Percentiles rank a stretch among this genome's conserved stretches.
Evolutionary conservation across 2,113 vertebrate genomes (phyloP).

Genomic region (Prietella phreatophila): DNA sequence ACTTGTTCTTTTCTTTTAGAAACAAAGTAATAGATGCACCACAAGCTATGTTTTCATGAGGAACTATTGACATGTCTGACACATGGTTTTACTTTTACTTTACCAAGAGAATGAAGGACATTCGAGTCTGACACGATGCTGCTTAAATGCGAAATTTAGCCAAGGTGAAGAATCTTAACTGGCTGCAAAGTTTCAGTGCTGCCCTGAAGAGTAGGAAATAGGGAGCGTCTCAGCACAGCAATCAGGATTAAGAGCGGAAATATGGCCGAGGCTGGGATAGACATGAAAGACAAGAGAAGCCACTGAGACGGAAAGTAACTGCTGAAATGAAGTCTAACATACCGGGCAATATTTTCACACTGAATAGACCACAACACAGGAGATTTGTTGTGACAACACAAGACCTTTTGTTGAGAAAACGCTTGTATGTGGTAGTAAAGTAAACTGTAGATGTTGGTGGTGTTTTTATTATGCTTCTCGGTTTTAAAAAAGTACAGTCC

Average conservation of each 20-base stretch:
- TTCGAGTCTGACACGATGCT: constrained; percentile 40
- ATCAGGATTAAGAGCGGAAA: constrained; percentile 57
- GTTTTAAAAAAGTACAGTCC: not conserved
- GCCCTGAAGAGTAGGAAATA: constrained; percentile 62
- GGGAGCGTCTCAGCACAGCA: constrained; percentile 43
- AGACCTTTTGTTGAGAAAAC: constrained; percentile 32
- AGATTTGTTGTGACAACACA: constrained; percentile 39
- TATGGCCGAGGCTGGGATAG: constrained; percentile 48
- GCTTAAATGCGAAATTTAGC: constrained; percentile 54
- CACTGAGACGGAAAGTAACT: constrained; percentile 40
- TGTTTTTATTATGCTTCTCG: not conserved
- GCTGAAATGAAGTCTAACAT: not conserved
- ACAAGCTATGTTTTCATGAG: not conserved
- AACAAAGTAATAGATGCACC: not conserved
- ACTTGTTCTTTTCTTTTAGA: constrained; percentile 17
- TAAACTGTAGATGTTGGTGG: not conserved
- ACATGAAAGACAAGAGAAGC: constrained; percentile 56
- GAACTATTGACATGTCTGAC: constrained; percentile 7
- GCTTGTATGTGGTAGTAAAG: not conserved
- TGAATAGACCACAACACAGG: not conserved
- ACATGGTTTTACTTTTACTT: constrained; percentile 14
- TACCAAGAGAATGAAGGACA: constrained; percentile 28
- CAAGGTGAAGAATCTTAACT: constrained; percentile 63
- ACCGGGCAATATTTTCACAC: constrained; percentile 18
- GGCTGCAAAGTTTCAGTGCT: constrained; percentile 56